These are phyloP conservation scores for Phalacrocorax carbo DNA, from an alignment of 2,113 vertebrate species.

Conservation along the genomic window DNA sequence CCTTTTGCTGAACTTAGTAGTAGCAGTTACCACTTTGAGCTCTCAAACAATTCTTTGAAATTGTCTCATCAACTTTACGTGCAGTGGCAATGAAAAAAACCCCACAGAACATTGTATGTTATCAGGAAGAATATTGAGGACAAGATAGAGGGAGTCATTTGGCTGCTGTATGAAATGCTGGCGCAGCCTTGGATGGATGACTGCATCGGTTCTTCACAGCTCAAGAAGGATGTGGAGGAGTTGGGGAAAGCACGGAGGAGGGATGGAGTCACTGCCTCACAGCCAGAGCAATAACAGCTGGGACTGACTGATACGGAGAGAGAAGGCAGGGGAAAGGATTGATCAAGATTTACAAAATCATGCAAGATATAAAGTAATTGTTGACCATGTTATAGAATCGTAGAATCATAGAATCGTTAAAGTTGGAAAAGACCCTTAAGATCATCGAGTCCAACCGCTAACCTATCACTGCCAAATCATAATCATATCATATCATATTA, in stretches of 20 bases:
- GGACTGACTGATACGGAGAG: rapidly evolving
- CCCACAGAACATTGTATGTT: rapidly evolving
- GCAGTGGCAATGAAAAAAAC: neutral
- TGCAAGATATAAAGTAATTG: neutral
- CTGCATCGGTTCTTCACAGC: neutral
- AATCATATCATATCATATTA: too few relatives aligned
- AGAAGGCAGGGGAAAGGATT: neutral
- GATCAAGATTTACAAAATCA: neutral
- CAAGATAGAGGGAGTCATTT: neutral
- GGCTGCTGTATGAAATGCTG: neutral
- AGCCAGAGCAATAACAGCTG: neutral
- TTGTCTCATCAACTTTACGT: neutral
- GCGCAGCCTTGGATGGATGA: neutral
- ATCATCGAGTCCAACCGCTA: too few relatives aligned
- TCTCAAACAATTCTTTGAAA: neutral
- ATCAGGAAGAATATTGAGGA: neutral
- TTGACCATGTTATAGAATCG: neutral
- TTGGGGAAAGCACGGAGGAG: neutral
- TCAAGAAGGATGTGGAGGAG: neutral
- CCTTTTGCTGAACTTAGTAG: neutral
- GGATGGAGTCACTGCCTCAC: neutral
- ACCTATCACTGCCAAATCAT: too few relatives aligned
- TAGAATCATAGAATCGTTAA: too few relatives aligned
- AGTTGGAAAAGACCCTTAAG: too few relatives aligned
- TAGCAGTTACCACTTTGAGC: neutral